These are phyloP conservation scores for Capitella teleta DNA, from an alignment of 1,140 invertebrate species.

Conservation along the genomic window DNA sequence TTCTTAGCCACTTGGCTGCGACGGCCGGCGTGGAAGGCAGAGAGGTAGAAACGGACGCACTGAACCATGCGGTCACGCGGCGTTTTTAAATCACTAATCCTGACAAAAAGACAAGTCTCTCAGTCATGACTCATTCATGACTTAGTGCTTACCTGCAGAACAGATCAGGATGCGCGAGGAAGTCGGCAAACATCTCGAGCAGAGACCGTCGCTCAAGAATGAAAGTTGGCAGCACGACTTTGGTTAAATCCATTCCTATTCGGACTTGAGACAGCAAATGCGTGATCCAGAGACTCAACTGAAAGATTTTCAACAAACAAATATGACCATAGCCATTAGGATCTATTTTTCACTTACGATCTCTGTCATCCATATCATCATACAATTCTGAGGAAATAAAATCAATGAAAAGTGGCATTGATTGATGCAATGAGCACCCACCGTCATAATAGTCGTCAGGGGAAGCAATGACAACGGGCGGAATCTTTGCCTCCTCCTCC, in stretches of 20 bases:
- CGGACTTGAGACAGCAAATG: constrained; percentile 41
- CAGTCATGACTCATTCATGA: background rate
- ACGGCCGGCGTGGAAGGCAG: constrained; percentile 70
- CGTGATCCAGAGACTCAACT: constrained; percentile 82
- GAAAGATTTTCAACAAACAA: too few relatives aligned
- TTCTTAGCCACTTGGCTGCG: constrained; percentile 67
- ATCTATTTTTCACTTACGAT: constrained; percentile 47
- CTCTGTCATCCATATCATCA: constrained; percentile 74
- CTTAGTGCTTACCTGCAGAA: constrained; percentile 34
- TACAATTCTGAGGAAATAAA: constrained; percentile 54
- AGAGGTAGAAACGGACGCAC: constrained; percentile 53
- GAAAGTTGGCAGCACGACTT: constrained; percentile 42
- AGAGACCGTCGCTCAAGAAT: constrained; percentile 40
- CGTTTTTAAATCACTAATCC: constrained; percentile 68
- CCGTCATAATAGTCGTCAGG: too few relatives aligned
- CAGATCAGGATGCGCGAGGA: constrained; percentile 42
- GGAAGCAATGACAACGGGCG: too few relatives aligned
- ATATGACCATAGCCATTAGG: background rate
- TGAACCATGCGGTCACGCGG: constrained; percentile 85
- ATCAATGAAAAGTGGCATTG: constrained; percentile 4
- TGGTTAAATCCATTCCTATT: constrained; percentile 43
- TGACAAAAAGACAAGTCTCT: background rate
- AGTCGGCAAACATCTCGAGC: constrained; percentile 44
- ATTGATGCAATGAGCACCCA: too few relatives aligned
- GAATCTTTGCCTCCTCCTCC: too few relatives aligned